A percentile compares a stretch with the other conserved stretches of the same genome.
These are phyloP conservation scores for Imbricaverruca yamaguchii DNA, from an alignment of 2,888 invertebrate genomes.

Conservation along the genomic window DNA sequence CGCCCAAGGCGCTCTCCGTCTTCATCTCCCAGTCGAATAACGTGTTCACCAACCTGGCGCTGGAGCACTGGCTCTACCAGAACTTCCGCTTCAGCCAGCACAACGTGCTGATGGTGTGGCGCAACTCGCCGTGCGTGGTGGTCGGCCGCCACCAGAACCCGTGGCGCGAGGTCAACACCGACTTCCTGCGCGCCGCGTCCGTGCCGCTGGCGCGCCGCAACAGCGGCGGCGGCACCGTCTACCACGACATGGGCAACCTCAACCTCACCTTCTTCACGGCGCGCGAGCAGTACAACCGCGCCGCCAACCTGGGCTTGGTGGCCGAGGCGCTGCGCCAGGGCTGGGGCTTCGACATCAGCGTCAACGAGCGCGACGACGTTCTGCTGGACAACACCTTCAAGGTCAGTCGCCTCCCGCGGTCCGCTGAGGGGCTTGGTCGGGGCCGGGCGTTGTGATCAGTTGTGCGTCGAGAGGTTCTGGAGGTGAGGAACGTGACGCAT, in stretches of 20 bases:
- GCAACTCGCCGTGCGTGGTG: conserved; percentile 88
- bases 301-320: conserved; percentile 78
- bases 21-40: conserved; percentile 86
- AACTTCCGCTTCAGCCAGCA: conserved; percentile 74
- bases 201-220: conserved; percentile 77
- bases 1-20: conserved; percentile 59
- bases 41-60: conserved; percentile 84
- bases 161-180: conserved; percentile 81
- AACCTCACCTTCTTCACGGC: conserved; percentile 88
- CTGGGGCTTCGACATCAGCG: conserved; percentile 66
- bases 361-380: conserved; percentile 81
- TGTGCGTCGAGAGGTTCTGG: too few relatives aligned
- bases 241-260: conserved; percentile 88
- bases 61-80: conserved; percentile 93
- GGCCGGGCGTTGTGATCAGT: too few relatives aligned
- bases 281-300: conserved; percentile 71
- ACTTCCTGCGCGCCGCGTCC: conserved; percentile 55
- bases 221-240: conserved; percentile 93
- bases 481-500: too few relatives aligned
- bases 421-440: too few relatives aligned
- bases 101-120: conserved; percentile 83
- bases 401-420: conserved; percentile 45
- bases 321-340: conserved; percentile 70
- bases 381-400: conserved; percentile 62
- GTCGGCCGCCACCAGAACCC: conserved; percentile 96